Evolutionary conservation across 2,797 vertebrate genomes (phyloP).

Genomic region (Eidolon dupreanum): DNA sequence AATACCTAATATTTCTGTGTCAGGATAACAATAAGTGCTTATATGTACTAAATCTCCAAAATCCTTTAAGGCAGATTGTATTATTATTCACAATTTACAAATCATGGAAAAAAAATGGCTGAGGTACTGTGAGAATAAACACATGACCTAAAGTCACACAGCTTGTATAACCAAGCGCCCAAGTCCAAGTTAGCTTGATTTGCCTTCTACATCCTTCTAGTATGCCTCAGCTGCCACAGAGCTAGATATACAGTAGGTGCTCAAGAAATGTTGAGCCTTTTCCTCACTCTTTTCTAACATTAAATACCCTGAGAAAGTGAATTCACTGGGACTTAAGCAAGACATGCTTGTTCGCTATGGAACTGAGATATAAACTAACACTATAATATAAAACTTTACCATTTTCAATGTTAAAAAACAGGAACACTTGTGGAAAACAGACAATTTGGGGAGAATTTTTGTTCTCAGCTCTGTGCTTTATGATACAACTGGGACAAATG

Average conservation of each 20-base stretch:
- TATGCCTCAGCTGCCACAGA: background rate
- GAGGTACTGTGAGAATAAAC: background rate
- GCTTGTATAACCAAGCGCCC: background rate
- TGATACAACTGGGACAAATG: background rate
- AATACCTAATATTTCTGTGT: background rate
- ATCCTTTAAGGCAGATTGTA: background rate
- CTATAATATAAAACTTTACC: background rate
- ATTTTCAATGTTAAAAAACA: slow-evolving; percentile 44
- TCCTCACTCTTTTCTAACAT: background rate
- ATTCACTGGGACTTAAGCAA: background rate
- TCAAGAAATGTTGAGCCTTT: background rate
- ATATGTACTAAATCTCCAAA: background rate
- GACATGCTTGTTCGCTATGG: background rate
- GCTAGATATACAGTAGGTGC: background rate
- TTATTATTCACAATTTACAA: background rate
- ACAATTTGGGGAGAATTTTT: background rate
- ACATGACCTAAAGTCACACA: background rate
- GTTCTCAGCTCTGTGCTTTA: background rate
- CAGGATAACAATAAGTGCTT: background rate
- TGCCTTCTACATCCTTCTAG: background rate
- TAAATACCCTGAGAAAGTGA: background rate
- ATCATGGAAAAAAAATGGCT: background rate
- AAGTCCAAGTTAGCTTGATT: background rate
- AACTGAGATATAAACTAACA: background rate
- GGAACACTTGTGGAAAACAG: background rate